A percentile compares a stretch with the other conserved stretches of the same genome.
These are phyloP conservation scores for Rhineura floridana DNA, from an alignment of 2,113 vertebrate genomes.

Conservation along the genomic window DNA sequence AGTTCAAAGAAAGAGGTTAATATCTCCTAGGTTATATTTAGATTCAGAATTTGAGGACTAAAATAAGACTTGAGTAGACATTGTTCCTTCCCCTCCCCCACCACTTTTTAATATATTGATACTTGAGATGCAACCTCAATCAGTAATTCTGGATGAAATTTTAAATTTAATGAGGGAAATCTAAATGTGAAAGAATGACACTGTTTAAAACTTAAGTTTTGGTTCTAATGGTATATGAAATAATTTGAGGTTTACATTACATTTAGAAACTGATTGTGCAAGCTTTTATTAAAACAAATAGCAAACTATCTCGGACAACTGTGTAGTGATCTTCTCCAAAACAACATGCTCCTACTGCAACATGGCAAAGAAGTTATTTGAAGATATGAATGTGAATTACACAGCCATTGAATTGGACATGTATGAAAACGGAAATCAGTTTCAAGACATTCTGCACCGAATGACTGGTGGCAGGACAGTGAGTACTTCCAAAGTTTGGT, in stretches of 20 bases:
- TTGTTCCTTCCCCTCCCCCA: too few relatives aligned
- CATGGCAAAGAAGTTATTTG: constrained; percentile 93
- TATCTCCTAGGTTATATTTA: not conserved
- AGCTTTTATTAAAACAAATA: constrained; percentile 50
- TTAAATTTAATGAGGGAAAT: not conserved
- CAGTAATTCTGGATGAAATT: not conserved
- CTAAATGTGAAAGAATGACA: not conserved
- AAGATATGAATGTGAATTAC: constrained; percentile 84
- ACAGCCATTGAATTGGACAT: constrained; percentile 88
- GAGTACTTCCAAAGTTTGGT: constrained; percentile 49
- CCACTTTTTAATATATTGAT: not conserved
- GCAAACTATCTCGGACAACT: constrained; percentile 90
- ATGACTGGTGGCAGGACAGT: constrained; percentile 91
- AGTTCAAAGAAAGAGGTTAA: not conserved
- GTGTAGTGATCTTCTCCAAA: constrained; percentile 97
- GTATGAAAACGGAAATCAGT: constrained; percentile 81
- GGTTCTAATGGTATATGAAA: not conserved
- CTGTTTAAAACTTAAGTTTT: not conserved
- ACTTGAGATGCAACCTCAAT: not conserved
- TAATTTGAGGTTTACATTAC: not conserved
- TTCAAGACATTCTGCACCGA: constrained; percentile 87
- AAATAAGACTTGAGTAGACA: not conserved
- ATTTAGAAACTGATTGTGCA: not conserved
- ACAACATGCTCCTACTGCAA: constrained; percentile 90
- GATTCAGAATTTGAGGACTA: not conserved